Evolutionary conservation across 2,888 invertebrate species (phyloP).

Genomic region (Agrotis clavis): DNA sequence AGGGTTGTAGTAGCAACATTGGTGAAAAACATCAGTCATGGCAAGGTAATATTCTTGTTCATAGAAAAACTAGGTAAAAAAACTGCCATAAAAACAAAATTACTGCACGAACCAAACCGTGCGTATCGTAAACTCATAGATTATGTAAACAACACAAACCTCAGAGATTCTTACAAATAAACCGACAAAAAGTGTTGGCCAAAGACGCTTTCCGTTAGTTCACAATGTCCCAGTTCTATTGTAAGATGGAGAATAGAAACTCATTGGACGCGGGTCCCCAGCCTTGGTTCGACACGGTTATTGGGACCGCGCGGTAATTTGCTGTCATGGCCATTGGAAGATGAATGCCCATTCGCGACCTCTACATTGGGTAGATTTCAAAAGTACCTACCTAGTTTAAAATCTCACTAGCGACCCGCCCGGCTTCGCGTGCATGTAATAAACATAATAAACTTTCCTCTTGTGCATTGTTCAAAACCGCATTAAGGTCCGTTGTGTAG

Average conservation of each 20-base stretch:
- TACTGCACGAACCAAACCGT: conserved; percentile 2
- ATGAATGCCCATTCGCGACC: not conserved
- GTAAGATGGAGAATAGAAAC: conserved; percentile 35
- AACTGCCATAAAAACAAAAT: not conserved
- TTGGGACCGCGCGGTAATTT: conserved; percentile 31
- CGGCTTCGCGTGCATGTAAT: too few species aligned
- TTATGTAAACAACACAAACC: not conserved
- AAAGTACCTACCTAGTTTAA: too few species aligned
- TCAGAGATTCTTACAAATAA: conserved; percentile 1
- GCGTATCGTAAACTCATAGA: conserved; percentile 16
- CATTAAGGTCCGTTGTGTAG: too few species aligned
- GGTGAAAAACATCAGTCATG: too few species aligned
- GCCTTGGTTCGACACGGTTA: conserved; percentile 20
- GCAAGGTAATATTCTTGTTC: too few species aligned
- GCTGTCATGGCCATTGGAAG: conserved; percentile 28
- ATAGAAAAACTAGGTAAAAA: not conserved
- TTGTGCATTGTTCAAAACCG: too few species aligned
- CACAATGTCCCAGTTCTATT: conserved; percentile 37
- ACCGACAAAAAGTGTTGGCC: conserved; percentile 11
- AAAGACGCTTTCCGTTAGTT: conserved; percentile 18
- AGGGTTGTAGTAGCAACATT: not conserved
- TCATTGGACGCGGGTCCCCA: conserved; percentile 23
- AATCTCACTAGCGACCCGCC: too few species aligned
- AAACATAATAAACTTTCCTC: too few species aligned
- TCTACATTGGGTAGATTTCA: not conserved